phyloP scores from a whole-genome alignment of 2,113 vertebrate genomes.

The Propithecus coquereli region DNA sequence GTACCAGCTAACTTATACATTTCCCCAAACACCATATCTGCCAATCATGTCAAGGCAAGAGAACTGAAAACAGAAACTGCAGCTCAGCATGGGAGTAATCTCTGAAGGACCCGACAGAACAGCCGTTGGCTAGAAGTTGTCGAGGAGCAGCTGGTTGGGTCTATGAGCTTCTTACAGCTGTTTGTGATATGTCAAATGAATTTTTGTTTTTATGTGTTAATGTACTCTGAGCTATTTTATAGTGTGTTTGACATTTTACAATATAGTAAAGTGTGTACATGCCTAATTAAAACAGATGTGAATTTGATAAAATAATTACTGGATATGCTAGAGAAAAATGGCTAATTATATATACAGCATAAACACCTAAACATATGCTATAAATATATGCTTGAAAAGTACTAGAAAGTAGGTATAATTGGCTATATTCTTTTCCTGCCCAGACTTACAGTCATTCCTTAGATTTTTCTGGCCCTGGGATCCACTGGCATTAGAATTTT shows the following conservation, averaged over 20 bases:
- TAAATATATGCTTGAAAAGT: conserved; percentile 46
- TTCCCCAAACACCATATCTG: neutral
- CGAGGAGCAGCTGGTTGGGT: conserved; percentile 66
- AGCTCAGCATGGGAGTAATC: conserved; percentile 36
- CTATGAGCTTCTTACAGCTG: conserved; percentile 65
- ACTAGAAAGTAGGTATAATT: conserved; percentile 50
- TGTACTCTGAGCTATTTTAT: conserved; percentile 70
- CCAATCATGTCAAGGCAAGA: neutral
- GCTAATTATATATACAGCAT: conserved; percentile 49
- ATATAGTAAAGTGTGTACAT: conserved; percentile 68
- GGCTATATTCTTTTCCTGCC: neutral
- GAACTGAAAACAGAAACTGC: neutral
- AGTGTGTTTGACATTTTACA: conserved; percentile 75
- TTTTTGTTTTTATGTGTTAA: conserved; percentile 75
- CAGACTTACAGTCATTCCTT: conserved; percentile 1
- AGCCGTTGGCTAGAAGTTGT: conserved; percentile 53
- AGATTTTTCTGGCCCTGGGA: conserved; percentile 10
- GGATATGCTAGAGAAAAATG: conserved; percentile 69
- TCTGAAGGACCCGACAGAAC: conserved; percentile 5
- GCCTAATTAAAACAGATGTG: conserved; percentile 77
- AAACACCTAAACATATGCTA: conserved; percentile 49
- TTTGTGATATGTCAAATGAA: conserved; percentile 76
- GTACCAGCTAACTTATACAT: neutral
- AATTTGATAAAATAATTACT: conserved; percentile 74
- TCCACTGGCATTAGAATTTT: neutral